Evolutionary conservation across 2,797 vertebrate species (phyloP).

Genomic region (Tolypeutes matacus): DNA sequence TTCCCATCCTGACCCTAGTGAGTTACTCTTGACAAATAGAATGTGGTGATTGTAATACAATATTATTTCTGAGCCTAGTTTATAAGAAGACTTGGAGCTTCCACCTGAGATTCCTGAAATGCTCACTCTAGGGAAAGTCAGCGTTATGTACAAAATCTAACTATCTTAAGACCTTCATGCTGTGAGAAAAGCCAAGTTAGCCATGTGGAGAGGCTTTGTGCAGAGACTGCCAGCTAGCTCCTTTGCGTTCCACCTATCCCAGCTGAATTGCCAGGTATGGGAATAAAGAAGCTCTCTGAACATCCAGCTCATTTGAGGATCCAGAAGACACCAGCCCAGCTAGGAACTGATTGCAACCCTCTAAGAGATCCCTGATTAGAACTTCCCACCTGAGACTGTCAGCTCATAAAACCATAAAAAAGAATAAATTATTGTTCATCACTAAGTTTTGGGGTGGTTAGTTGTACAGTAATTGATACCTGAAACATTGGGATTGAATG

Average conservation of each 20-base stretch:
- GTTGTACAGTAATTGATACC: neutral
- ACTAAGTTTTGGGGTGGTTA: neutral
- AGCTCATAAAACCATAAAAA: neutral
- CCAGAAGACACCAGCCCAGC: neutral
- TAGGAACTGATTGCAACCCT: neutral
- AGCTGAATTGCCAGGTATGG: neutral
- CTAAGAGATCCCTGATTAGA: neutral
- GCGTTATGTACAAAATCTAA: neutral
- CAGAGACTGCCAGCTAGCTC: neutral
- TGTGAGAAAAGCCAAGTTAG: neutral
- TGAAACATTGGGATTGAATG: neutral
- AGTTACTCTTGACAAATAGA: neutral
- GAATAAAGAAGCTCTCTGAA: neutral
- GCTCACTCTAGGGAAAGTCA: neutral
- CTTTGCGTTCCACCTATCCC: neutral
- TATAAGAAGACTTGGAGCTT: neutral
- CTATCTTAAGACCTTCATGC: neutral
- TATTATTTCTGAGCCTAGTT: neutral
- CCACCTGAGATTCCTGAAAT: neutral
- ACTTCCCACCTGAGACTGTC: neutral
- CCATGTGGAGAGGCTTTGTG: neutral
- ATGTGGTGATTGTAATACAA: neutral
- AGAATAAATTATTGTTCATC: neutral
- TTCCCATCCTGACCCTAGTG: too few species aligned
- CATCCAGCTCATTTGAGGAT: neutral